Conservation (phyloP, 2,797 vertebrate species). For the Platyrinchus mystaceus region DNA sequence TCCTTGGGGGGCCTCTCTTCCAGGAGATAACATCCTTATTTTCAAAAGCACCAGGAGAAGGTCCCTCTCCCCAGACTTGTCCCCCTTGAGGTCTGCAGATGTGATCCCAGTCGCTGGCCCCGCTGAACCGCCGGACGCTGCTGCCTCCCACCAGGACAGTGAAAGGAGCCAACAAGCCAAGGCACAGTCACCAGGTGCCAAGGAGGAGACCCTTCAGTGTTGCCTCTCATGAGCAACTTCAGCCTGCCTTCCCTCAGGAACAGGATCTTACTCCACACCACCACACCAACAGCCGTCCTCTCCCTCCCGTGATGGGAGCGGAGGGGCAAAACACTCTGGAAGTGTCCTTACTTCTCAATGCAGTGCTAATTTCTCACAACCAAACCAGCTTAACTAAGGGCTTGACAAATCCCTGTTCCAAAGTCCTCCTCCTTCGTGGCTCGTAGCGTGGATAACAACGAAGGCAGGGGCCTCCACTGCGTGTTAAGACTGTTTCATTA, state of each 20-base stretch:
- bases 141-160: background rate
- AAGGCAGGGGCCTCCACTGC: background rate
- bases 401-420: constrained; percentile 36
- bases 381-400: constrained; percentile 69
- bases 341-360: constrained; percentile 64
- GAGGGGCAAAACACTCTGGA: constrained; percentile 60
- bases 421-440: constrained; percentile 19
- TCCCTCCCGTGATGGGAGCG: background rate
- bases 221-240: constrained; percentile 29
- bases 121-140: background rate
- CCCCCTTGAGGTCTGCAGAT: background rate
- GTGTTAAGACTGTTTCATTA: background rate
- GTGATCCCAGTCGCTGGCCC: background rate
- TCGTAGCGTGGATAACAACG: background rate
- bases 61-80: background rate
- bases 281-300: constrained; percentile 45
- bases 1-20: background rate
- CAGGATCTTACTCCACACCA: constrained; percentile 21
- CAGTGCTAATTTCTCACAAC: constrained; percentile 65
- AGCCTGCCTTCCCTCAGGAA: constrained; percentile 53
- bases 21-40: background rate
- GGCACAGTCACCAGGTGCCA: background rate
- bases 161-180: background rate
- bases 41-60: background rate
- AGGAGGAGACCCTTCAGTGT: constrained; percentile 22